phyloP scores from a whole-genome alignment of 2,888 invertebrate species.

The Aspidiotus rigidus region DNA sequence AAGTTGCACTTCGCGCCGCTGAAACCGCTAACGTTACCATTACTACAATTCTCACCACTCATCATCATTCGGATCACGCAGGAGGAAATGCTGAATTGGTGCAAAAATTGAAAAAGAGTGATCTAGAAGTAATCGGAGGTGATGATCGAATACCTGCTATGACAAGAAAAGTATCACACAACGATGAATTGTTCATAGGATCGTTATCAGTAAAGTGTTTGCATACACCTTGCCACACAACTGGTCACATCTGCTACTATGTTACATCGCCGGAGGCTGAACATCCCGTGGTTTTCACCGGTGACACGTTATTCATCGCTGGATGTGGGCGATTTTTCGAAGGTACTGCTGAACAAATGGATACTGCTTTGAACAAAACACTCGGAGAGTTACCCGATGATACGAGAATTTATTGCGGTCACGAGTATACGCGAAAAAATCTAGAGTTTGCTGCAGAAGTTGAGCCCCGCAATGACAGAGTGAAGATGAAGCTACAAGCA shows the following conservation, averaged over 20 bases:
- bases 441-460: slow-evolving; percentile 76
- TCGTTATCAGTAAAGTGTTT: slow-evolving; percentile 63
- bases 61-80: slow-evolving; percentile 96
- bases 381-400: slow-evolving; percentile 70
- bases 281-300: slow-evolving; percentile 77
- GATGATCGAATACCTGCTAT: slow-evolving; percentile 72
- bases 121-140: slow-evolving; percentile 44
- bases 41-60: slow-evolving; percentile 82
- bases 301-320: slow-evolving; percentile 91
- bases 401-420: slow-evolving; percentile 92
- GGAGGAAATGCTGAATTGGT: slow-evolving; percentile 83
- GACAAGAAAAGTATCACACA: slow-evolving; percentile 64
- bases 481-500: slow-evolving; percentile 63
- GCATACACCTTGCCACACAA: slow-evolving; percentile 92
- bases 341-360: slow-evolving; percentile 93
- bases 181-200: slow-evolving; percentile 64
- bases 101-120: slow-evolving; percentile 46
- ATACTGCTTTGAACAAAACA: slow-evolving; percentile 66
- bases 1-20: slow-evolving; percentile 62
- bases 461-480: slow-evolving; percentile 68
- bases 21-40: slow-evolving; percentile 62
- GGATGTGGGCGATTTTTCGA: slow-evolving; percentile 98
- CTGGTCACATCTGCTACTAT: slow-evolving; percentile 90
- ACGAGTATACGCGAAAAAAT: slow-evolving; percentile 90
- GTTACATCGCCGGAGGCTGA: slow-evolving; percentile 53